These are phyloP conservation scores for Meteorus colon DNA, from an alignment of 2,888 invertebrate species.

Conservation along the genomic window DNA sequence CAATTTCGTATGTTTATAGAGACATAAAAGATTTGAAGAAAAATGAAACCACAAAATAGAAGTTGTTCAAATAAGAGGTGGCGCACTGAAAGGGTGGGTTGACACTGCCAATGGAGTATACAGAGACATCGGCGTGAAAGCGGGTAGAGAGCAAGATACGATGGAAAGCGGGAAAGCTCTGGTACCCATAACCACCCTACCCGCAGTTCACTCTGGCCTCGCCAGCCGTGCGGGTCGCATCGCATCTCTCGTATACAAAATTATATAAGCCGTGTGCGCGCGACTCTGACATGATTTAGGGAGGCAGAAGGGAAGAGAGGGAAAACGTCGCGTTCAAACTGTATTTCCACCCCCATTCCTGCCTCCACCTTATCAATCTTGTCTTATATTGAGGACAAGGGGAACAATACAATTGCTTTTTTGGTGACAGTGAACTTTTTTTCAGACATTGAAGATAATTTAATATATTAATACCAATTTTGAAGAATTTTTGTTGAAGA, in stretches of 20 bases:
- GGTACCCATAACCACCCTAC: conserved; percentile 51
- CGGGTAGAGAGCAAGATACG: conserved; percentile 37
- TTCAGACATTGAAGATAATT: too few relatives aligned
- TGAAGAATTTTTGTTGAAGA: neutral
- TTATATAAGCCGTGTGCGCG: conserved; percentile 30
- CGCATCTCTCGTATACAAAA: conserved; percentile 48
- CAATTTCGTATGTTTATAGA: too few relatives aligned
- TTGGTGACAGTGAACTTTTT: conserved; percentile 1
- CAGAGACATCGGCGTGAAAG: conserved; percentile 44
- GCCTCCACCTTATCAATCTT: conserved; percentile 1
- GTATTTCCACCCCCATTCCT: neutral
- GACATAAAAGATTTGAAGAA: neutral
- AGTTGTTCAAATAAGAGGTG: neutral
- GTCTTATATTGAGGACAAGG: neutral
- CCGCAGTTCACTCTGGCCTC: conserved; percentile 67
- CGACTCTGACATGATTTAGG: conserved; percentile 44
- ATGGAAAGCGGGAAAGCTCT: conserved; percentile 66
- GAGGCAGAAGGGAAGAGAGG: conserved; percentile 9
- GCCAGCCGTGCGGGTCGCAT: conserved; percentile 63
- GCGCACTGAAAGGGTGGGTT: neutral
- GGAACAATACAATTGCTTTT: neutral
- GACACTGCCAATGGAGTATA: conserved; percentile 26
- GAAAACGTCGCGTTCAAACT: conserved; percentile 1
- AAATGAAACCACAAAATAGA: neutral
- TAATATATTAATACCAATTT: neutral